Conservation (phyloP, 2,113 vertebrate species). For the Balaenoptera acutorostrata region DNA sequence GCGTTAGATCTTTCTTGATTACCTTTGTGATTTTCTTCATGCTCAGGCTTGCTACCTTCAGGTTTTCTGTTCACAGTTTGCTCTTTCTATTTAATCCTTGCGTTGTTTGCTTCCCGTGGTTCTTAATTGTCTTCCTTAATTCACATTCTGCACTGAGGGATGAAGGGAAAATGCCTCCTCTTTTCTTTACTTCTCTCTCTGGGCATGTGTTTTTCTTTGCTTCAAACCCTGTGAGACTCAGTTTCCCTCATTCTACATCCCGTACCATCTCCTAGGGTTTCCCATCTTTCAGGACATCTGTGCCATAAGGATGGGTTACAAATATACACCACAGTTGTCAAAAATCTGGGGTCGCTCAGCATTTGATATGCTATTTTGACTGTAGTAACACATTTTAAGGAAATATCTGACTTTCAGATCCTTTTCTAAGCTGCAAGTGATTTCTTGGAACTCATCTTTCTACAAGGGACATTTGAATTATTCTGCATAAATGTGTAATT, state of each 20-base stretch:
- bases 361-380: background rate
- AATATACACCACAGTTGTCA: background rate
- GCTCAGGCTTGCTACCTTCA: background rate
- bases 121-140: background rate
- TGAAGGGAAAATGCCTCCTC: background rate
- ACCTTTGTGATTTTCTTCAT: background rate
- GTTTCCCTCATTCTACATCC: background rate
- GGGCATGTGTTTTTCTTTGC: background rate
- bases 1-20: background rate
- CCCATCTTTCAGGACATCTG: background rate
- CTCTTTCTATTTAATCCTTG: background rate
- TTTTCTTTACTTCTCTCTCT: background rate
- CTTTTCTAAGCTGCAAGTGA: background rate
- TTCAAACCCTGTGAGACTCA: background rate
- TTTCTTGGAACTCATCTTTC: slow-evolving; percentile 52
- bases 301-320: background rate
- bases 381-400: slow-evolving; percentile 19
- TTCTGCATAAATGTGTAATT: slow-evolving; percentile 61
- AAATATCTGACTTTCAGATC: slow-evolving; percentile 16
- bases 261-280: background rate
- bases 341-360: background rate
- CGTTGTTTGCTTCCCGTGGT: background rate
- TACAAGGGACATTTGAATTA: slow-evolving; percentile 44
- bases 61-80: background rate
- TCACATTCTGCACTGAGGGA: background rate